Evolutionary conservation across 2,797 vertebrate genomes (phyloP), one percentile per base, ranked within the genome.

Genomic region (Alosa sapidissima): DNA sequence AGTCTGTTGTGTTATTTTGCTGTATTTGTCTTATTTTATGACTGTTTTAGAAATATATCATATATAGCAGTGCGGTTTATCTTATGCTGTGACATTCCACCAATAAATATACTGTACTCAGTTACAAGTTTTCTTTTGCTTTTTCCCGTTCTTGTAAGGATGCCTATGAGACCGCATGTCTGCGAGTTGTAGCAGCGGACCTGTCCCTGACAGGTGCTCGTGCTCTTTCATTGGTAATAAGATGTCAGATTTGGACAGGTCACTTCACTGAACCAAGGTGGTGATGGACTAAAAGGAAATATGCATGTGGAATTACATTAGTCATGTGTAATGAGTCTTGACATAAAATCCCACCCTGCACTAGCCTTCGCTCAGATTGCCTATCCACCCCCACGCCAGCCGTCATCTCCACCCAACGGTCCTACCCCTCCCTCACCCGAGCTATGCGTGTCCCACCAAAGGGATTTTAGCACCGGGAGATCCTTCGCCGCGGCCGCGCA

Each of bases 401-500:
- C 16, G 19, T 51, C 81, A 41, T 87, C 58, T 87, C 55, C 62
- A 86, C 88, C 85, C 85, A 85, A 85, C 88, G 82, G 78, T 88
- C 84, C 88, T 82, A 52, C 78, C 68, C 85, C 85, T 78, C 72
- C 72, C 72, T 41, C 41, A 21, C 72, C 14, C 72, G 14, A 78
- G 36, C 72, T 47, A 78, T 78, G 72, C 72, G 87, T 89, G 91
- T 92, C 91, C 93, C 90, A 90, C 90, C 93, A 91, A 92, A 93
- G 87, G 90, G 88, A 89, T 91, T 92, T 89, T 83, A 86, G 91
- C 89, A 87, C 89, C 87, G 93, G 89, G 93, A 91, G 90, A 91
- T 91, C 90, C 72, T 78, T 47, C 92, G 90, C 90, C 21, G 83
- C 90, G 88, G 90, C 90, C 21, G 58, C 89, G 88, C 91, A 89